Base-by-base conservation (phyloP, 2,888 invertebrate species). In the Folsomia manolachei region DNA sequence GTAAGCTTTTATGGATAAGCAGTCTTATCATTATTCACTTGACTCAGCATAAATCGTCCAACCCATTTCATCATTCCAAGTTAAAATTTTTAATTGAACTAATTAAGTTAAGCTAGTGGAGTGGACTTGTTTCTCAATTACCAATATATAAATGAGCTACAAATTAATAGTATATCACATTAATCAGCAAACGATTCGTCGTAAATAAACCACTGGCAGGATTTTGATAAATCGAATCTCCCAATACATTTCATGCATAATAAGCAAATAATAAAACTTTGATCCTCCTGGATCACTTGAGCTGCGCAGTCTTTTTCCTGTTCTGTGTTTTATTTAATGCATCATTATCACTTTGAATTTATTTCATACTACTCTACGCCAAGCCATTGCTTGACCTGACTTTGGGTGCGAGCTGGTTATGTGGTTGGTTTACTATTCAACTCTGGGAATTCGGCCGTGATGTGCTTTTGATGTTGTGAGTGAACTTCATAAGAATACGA, bases 301-400 rank as follows among this genome's bases (percentile, higher is more conserved):
- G n/a, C n/a, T n/a, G n/a, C n/a, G n/a, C n/a, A 19, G 56, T 56
- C 56, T 56, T 56, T 56, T 56, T n/a, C 7, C 21, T 56, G 56
- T 7, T 19, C n/a, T n/a, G n/a, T 21, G n/a, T 56, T 56, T 56
- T 56, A n/a, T 56, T 56, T 56, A 56, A 56, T 56, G 56, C 56
- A 56, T 56, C 56, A 56, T 56, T 56, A 56, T 19, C 56, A 56
- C n/a, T n/a, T n/a, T n/a, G n/a, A n/a, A n/a, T n/a, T n/a, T n/a
- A n/a, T 56, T 19, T 19, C 4, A 56, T n/a, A 21, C 21, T 18
- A 19, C 4, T 18, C 4, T 56, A 21, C 11, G 4, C 21, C n/a
- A n/a, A n/a, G n/a, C n/a, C n/a, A n/a, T 56, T 56, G 56, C 19
- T 56, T 56, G 18, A 56, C 56, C n/a, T 39, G 39, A 14, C 39